phyloP scores from a whole-genome alignment of 1,140 invertebrate genomes.

The Oedothorax gibbosus region DNA sequence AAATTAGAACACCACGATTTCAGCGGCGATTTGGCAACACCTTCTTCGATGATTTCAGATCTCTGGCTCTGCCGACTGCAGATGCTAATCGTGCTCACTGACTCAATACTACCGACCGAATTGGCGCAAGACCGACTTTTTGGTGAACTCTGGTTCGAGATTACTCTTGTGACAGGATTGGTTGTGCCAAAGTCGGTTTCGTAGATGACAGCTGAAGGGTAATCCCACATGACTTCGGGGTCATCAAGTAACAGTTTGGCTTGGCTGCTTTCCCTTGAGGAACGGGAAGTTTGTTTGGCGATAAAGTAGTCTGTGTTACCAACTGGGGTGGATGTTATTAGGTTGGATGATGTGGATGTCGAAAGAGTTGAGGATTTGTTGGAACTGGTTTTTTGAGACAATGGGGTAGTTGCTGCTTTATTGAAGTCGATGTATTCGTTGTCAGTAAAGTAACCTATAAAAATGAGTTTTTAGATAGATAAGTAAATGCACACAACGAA shows the following conservation, averaged over 20 bases:
- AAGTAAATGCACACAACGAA: not conserved
- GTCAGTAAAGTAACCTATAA: constrained; percentile 16
- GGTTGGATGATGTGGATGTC: not conserved
- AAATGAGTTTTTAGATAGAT: not conserved
- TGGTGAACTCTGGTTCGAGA: constrained; percentile 52
- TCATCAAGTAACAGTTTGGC: constrained; percentile 46
- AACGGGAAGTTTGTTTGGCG: not conserved
- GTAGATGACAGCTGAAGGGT: constrained; percentile 65
- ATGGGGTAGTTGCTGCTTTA: not conserved
- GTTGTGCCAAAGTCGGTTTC: constrained; percentile 69
- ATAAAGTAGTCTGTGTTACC: not conserved
- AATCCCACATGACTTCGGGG: constrained; percentile 45
- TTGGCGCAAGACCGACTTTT: not conserved
- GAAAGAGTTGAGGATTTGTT: not conserved
- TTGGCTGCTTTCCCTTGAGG: constrained; percentile 9
- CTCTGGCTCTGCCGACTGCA: constrained; percentile 22
- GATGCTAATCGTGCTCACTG: constrained; percentile 50
- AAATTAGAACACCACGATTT: constrained; percentile 58
- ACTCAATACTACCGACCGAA: constrained; percentile 32
- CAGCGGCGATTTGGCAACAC: constrained; percentile 4
- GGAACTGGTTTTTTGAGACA: not conserved
- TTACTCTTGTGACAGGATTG: constrained; percentile 65
- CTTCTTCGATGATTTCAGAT: not conserved
- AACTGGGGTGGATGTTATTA: constrained; percentile 8
- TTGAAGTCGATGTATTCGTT: constrained; percentile 12